These are phyloP conservation scores for Taphrorychus bicolor DNA, from an alignment of 2,888 invertebrate genomes.

Conservation along the genomic window DNA sequence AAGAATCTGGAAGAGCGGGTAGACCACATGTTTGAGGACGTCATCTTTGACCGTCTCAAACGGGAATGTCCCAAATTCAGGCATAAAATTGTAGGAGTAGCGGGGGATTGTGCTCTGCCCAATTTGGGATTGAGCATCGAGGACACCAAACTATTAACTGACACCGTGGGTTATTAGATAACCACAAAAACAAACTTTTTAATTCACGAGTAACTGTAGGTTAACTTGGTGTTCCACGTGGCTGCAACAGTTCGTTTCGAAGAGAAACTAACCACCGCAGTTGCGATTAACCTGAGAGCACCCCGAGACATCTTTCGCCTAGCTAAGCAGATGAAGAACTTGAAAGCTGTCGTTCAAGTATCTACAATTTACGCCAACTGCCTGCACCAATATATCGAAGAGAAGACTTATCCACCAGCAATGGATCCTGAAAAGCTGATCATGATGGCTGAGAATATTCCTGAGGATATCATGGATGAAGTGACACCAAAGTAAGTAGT, in stretches of 20 bases:
- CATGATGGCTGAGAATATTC: constrained; percentile 61
- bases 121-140: constrained; percentile 66
- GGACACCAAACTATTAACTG: constrained; percentile 63
- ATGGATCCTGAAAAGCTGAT: constrained; percentile 64
- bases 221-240: constrained; percentile 64
- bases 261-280: constrained; percentile 75
- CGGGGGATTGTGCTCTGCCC: constrained; percentile 69
- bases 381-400: constrained; percentile 58
- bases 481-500: constrained; percentile 66
- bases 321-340: constrained; percentile 69
- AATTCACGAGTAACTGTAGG: constrained; percentile 43
- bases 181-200: constrained; percentile 3
- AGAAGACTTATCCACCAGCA: constrained; percentile 64
- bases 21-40: constrained; percentile 72
- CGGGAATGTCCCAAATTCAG: constrained; percentile 69
- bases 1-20: constrained; percentile 71
- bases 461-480: constrained; percentile 63
- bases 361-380: constrained; percentile 69
- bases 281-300: constrained; percentile 76
- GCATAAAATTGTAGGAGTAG: constrained; percentile 63
- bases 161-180: constrained; percentile 56
- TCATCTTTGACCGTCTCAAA: constrained; percentile 66
- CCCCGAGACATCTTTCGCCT: constrained; percentile 71
- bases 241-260: constrained; percentile 73
- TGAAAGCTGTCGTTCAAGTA: constrained; percentile 67